Conservation (phyloP, 2,113 vertebrate genomes). For the Pardalotus punctatus region DNA sequence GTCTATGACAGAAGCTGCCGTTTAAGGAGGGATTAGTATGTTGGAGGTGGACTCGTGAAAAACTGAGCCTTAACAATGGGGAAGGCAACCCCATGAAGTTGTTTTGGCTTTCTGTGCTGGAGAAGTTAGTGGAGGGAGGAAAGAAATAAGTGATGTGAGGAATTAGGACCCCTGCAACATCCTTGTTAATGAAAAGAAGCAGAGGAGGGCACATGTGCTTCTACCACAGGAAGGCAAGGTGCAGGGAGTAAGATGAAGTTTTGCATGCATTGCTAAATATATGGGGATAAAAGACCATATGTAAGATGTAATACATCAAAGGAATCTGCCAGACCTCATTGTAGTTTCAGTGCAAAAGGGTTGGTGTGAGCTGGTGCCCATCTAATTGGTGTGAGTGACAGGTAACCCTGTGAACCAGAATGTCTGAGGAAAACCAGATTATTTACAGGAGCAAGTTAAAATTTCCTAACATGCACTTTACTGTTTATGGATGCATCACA, state of each 20-base stretch:
- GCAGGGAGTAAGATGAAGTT: background rate
- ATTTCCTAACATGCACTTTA: background rate
- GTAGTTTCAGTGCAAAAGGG: background rate
- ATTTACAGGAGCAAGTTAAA: background rate
- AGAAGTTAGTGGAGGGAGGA: background rate
- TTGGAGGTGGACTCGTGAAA: background rate
- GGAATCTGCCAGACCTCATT: background rate
- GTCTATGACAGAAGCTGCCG: background rate
- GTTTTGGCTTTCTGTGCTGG: background rate
- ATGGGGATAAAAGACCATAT: background rate
- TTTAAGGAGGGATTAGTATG: background rate
- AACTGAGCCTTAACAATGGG: background rate
- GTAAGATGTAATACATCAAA: background rate
- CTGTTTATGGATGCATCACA: rapidly evolving
- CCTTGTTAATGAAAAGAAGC: background rate
- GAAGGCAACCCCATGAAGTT: background rate
- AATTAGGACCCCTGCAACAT: background rate
- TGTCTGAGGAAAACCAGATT: background rate
- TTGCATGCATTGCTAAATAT: background rate
- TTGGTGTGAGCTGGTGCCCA: background rate
- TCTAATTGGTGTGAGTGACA: background rate
- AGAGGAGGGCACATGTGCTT: background rate
- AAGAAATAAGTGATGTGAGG: background rate
- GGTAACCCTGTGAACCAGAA: background rate
- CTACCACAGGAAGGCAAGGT: background rate